Evolutionary conservation across 2,888 invertebrate genomes (phyloP), one percentile per base, ranked within the genome.

Genomic region (Cheilosia variabilis): DNA sequence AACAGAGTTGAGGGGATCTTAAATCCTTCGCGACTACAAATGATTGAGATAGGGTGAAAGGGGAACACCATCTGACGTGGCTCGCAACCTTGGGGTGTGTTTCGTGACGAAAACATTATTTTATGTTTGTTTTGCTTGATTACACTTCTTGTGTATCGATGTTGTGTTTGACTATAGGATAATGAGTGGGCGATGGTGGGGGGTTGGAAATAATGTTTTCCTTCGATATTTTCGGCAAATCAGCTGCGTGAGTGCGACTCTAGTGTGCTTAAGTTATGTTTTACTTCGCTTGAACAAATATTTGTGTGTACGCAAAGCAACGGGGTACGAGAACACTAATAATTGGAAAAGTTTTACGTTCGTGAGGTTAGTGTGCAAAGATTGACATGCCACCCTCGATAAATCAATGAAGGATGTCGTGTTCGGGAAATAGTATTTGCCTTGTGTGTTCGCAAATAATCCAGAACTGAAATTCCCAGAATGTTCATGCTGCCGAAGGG

Each of bases 91-190:
- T 31, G 41, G 81, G 86, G 55, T 62, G 31, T 52, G n/a, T 73
- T 71, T 63, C 60, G 41, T 68, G 72, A 75, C 65, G 79, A 65
- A 76, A 76, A 73, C 81, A 72, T 68, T 43, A 37, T 75, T 62
- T 77, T 71, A 45, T 86, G 73, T 86, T 86, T 81, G 63, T 62
- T 73, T 72, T 86, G 45, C 77, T 77, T 77, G 86, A 86, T 86
- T 86, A 72, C 68, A 50, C 68, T 58, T 43, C 53, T 65, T 43
- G 58, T 57, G 52, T 58, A 27, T 43, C 17, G 45, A 66, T 24
- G 53, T 31, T 66, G 27, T 86, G 66, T 86, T 86, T 86, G 68
- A 47, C 34, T 50, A 68, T 66, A 52, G 86, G 81, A 81, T 86
- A 86, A 86, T 86, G 72, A 81, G 37, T 81, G 66, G 68, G 55